Evolutionary conservation across 2,888 invertebrate genomes (phyloP), one percentile per base, ranked within the genome.

Genomic region (Xestia sexstrigata): DNA sequence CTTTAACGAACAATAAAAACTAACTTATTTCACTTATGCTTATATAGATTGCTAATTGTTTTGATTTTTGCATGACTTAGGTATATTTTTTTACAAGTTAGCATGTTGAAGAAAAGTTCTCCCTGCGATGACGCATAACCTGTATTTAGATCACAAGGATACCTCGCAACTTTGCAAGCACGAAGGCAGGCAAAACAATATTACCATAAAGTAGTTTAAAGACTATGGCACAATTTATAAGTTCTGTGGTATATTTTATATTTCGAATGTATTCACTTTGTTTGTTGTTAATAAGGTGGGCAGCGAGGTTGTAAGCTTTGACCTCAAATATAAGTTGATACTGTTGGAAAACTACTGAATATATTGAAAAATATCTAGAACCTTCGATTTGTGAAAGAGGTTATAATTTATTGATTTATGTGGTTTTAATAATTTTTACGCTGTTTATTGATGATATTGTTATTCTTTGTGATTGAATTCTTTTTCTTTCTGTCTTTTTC

Each of bases 191-290:
- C 39, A 15, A 17, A 52, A 49, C 62, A 20, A n/a, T 35, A 68
- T 69, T 69, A 69, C 23, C 49, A 76, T 79, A 68, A 81, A 58
- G 15, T n/a, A 47, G 63, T 81, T 58, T 58, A 76, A 58, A 2
- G 49, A 65, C 63, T 68, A 15, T 60, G 47, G 8, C 20, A 77
- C 70, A 67, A 63, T 65, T 35, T 35, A 68, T 55, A 78, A 78
- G 35, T 35, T 35, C 68, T 47, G 63, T 42, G 2, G 35, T 49
- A 49, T 60, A 47, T 67, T 55, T 79, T 17, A 72, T 77, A 47
- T 42, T 35, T 60, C 7, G 70, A 58, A 75, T 75, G 15, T 69
- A 80, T 60, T 68, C 70, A 70, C 60, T 65, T 15, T 58, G 60
- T 62, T 55, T 55, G 55, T 13, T 49, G 39, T 65, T 60, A n/a